phyloP scores from a whole-genome alignment of 2,888 invertebrate species.

The Dromius quadrimaculatus region DNA sequence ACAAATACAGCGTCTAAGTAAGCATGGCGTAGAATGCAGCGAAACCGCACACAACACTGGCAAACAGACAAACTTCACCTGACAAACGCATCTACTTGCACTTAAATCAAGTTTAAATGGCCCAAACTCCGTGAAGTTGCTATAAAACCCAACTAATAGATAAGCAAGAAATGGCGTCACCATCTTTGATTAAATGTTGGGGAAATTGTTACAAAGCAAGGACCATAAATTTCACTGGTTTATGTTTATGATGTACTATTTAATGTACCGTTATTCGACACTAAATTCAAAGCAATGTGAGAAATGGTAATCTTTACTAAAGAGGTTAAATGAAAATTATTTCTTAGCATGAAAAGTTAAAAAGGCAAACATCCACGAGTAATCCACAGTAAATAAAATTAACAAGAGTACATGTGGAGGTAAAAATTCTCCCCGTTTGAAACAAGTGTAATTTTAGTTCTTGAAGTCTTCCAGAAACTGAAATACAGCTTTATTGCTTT shows the following conservation, averaged over 20 bases:
- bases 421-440: constrained; percentile 12
- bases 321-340: too few species aligned
- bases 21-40: neutral
- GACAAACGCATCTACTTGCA: constrained; percentile 19
- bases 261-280: too few species aligned
- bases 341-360: too few species aligned
- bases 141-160: constrained; percentile 7
- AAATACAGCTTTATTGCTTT: constrained; percentile 32
- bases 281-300: too few species aligned
- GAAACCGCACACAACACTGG: neutral
- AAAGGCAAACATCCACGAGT: too few species aligned
- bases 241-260: too few species aligned
- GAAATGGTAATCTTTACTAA: too few species aligned
- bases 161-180: neutral
- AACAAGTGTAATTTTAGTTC: constrained; percentile 23
- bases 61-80: constrained; percentile 21
- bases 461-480: neutral
- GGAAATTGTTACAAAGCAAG: neutral
- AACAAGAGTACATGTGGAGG: constrained; percentile 13
- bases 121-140: constrained; percentile 3
- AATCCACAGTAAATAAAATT: constrained; percentile 32
- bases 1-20: constrained; percentile 19
- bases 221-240: too few species aligned
- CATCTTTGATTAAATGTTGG: neutral
- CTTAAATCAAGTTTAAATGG: constrained; percentile 34